phyloP scores from a whole-genome alignment of 2,113 vertebrate genomes.

The Rhegmatorhina hoffmannsi region DNA sequence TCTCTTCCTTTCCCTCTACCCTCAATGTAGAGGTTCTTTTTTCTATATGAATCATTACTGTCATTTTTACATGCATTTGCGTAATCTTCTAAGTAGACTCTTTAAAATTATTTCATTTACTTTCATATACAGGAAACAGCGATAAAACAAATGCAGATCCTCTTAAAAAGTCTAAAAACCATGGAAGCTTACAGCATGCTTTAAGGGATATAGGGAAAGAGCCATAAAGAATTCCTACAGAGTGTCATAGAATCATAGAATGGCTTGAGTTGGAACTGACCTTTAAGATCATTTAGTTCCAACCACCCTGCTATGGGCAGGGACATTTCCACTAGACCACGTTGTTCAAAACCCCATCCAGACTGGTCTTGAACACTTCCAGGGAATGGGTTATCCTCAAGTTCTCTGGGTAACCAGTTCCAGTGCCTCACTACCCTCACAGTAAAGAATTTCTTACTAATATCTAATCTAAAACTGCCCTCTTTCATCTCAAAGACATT shows the following conservation, averaged over 20 bases:
- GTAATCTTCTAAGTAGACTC: neutral
- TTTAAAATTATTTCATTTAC: neutral
- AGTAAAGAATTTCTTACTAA: neutral
- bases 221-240: neutral
- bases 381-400: neutral
- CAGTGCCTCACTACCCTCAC: neutral
- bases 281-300: neutral
- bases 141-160: neutral
- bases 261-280: neutral
- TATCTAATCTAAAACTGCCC: neutral
- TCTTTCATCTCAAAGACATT: neutral
- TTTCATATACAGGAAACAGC: neutral
- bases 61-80: neutral
- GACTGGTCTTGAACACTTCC: neutral
- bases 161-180: neutral
- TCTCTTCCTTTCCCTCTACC: neutral
- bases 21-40: neutral
- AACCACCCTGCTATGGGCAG: neutral
- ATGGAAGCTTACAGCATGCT: neutral
- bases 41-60: neutral
- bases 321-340: neutral
- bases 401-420: neutral
- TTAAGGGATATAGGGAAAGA: neutral
- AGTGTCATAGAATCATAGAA: neutral
- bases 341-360: neutral